Evolutionary conservation across 2,888 invertebrate species (phyloP).

Genomic region (Callyntrura guangdongensis): DNA sequence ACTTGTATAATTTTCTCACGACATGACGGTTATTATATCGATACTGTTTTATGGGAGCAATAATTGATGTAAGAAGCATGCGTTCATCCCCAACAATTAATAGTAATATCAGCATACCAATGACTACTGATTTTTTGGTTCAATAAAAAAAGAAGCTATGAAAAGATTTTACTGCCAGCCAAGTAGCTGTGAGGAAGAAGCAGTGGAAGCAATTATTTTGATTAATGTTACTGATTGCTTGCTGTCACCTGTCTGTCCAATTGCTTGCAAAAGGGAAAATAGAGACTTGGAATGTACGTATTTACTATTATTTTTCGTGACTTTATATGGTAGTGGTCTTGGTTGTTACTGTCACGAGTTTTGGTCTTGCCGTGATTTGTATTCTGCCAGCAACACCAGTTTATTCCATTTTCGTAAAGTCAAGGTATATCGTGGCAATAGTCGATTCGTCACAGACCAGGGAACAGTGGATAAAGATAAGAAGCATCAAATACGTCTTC

Average conservation of each 20-base stretch:
- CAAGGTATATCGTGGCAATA: constrained; percentile 47
- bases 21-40: background rate
- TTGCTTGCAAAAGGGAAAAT: constrained; percentile 41
- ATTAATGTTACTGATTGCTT: constrained; percentile 25
- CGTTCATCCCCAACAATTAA: background rate
- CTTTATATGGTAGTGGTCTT: constrained; percentile 75
- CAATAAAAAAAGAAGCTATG: background rate
- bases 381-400: constrained; percentile 67
- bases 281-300: constrained; percentile 1
- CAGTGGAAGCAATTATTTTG: constrained; percentile 44
- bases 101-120: background rate
- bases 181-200: constrained; percentile 48
- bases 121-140: background rate
- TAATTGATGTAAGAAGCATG: background rate
- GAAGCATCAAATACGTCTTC: background rate
- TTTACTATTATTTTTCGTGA: constrained; percentile 30
- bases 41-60: background rate
- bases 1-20: background rate
- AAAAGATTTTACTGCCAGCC: background rate
- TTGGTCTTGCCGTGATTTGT: constrained; percentile 70
- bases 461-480: background rate
- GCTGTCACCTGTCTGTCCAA: constrained; percentile 24
- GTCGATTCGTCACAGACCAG: background rate
- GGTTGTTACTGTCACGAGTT: constrained; percentile 70
- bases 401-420: constrained; percentile 72